Percentiles rank a stretch among this genome's conserved stretches.
Conservation (phyloP, 2,797 vertebrate species). For the Phyllotis vaccarum region DNA sequence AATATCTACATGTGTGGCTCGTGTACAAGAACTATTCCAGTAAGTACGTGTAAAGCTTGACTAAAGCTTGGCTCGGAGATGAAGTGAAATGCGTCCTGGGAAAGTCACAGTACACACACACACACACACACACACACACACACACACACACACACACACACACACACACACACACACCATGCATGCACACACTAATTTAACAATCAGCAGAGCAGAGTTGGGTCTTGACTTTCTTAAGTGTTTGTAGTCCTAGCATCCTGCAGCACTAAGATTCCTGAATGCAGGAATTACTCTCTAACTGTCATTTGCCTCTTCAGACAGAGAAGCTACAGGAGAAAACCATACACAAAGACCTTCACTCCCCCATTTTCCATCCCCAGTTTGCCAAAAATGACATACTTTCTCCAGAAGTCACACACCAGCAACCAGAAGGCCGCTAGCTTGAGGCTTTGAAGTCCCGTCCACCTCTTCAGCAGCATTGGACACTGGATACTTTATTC, state of each 20-base stretch:
- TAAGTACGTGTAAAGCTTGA: neutral
- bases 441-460: neutral
- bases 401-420: neutral
- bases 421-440: neutral
- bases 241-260: neutral
- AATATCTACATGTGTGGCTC: neutral
- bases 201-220: neutral
- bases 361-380: neutral
- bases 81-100: neutral
- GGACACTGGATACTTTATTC: neutral
- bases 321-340: slow-evolving; percentile 30
- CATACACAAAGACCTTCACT: neutral
- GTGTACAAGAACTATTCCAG: neutral
- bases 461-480: neutral
- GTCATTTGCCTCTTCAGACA: neutral
- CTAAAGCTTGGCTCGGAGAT: neutral
- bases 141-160: neutral
- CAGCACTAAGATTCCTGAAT: slow-evolving; percentile 1
- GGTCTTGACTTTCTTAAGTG: neutral
- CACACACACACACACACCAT: neutral
- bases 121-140: neutral
- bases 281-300: neutral
- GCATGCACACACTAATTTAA: neutral
- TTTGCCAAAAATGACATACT: neutral
- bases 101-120: neutral